Evolutionary conservation across 2,888 invertebrate genomes (phyloP).

Genomic region (Electrophaes corylata): DNA sequence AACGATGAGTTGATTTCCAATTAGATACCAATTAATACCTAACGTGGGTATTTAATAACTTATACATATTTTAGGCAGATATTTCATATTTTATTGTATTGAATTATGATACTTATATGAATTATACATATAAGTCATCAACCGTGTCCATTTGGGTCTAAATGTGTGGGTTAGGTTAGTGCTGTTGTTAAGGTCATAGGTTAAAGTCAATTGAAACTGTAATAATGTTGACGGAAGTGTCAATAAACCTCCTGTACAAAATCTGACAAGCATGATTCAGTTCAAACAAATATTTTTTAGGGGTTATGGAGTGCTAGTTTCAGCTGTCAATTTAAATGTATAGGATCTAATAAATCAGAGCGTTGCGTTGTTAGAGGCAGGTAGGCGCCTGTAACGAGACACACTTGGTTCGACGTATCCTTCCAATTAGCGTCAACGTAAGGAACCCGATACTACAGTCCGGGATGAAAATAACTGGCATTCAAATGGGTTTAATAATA

Average conservation of each 20-base stretch:
- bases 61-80: slow-evolving; percentile 5
- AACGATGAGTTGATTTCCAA: slow-evolving; percentile 36
- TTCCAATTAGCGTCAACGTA: slow-evolving; percentile 70
- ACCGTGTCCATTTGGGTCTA: too few species aligned
- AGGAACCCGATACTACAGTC: slow-evolving; percentile 29
- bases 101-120: too few species aligned
- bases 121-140: too few species aligned
- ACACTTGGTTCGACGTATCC: slow-evolving; percentile 75
- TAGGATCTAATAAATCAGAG: slow-evolving; percentile 70
- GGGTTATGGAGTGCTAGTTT: slow-evolving; percentile 30
- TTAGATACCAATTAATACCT: background rate
- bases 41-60: slow-evolving; percentile 2
- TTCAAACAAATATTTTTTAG: slow-evolving; percentile 11
- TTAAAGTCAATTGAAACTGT: too few species aligned
- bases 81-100: too few species aligned
- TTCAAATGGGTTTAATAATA: background rate
- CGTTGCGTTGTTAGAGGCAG: slow-evolving; percentile 65
- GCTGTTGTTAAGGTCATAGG: too few species aligned
- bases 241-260: background rate
- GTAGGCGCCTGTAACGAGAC: slow-evolving; percentile 75
- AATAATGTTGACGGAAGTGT: too few species aligned
- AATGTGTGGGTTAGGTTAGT: too few species aligned
- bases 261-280: background rate
- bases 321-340: slow-evolving; percentile 71
- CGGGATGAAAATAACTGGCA: slow-evolving; percentile 11